Percentiles rank a stretch among this genome's conserved stretches.
phyloP scores from a whole-genome alignment of 2,888 invertebrate genomes.

The Ophioninae sp. region DNA sequence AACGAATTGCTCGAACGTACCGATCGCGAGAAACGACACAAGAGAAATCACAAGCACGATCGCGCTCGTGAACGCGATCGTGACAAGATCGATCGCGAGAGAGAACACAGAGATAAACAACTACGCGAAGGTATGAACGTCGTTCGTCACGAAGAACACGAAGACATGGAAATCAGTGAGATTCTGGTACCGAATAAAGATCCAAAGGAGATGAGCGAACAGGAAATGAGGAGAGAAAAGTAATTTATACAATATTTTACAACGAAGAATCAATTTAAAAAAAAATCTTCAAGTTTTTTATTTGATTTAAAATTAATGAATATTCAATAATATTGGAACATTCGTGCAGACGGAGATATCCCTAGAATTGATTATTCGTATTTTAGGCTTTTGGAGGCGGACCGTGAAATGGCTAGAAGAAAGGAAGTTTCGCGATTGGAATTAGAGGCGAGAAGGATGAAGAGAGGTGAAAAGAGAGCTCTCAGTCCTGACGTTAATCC shows the following conservation, averaged over 20 bases:
- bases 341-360: too few relatives aligned
- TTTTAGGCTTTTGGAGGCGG: slow-evolving; percentile 76
- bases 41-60: slow-evolving; percentile 83
- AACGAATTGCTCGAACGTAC: slow-evolving; percentile 72
- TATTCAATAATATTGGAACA: too few relatives aligned
- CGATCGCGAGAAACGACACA: slow-evolving; percentile 76
- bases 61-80: slow-evolving; percentile 82
- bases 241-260: slow-evolving; percentile 72
- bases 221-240: slow-evolving; percentile 83
- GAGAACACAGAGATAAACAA: slow-evolving; percentile 76
- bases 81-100: slow-evolving; percentile 75
- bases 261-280: neutral
- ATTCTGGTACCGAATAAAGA: slow-evolving; percentile 76
- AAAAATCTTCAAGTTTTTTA: too few relatives aligned
- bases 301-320: too few relatives aligned
- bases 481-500: slow-evolving; percentile 74
- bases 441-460: slow-evolving; percentile 87
- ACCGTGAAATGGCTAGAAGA: slow-evolving; percentile 88
- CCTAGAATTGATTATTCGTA: slow-evolving; percentile 19
- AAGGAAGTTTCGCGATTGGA: slow-evolving; percentile 89
- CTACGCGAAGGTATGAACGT: slow-evolving; percentile 75
- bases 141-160: slow-evolving; percentile 78
- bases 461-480: slow-evolving; percentile 82
- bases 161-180: slow-evolving; percentile 74
- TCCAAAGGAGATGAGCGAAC: slow-evolving; percentile 79